A percentile compares a stretch with the other conserved stretches of the same genome.
Evolutionary conservation across 1,140 invertebrate species (phyloP).

Genomic region (Sycophila sp.): DNA sequence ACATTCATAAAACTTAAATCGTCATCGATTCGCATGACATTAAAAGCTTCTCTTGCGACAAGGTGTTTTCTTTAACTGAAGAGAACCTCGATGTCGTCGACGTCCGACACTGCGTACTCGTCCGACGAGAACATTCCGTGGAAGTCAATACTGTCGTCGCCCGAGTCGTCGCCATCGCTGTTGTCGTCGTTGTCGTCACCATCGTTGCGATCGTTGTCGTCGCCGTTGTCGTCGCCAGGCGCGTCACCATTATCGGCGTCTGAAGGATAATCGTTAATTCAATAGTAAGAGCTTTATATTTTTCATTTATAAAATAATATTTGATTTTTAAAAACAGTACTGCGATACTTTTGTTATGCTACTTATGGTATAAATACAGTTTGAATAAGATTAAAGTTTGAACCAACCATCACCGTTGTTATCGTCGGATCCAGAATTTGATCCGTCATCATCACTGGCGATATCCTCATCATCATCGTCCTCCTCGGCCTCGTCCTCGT

Average conservation of each 20-base stretch:
- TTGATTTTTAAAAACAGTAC: too few species aligned
- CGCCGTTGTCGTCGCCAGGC: conserved; percentile 56
- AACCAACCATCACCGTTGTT: conserved; percentile 68
- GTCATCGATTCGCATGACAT: not conserved
- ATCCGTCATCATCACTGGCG: conserved; percentile 64
- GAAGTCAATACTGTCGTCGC: conserved; percentile 44
- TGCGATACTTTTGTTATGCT: too few species aligned
- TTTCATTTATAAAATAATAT: too few species aligned
- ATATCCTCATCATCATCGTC: conserved; percentile 77
- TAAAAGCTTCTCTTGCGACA: not conserved
- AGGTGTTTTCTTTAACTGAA: conserved; percentile 36
- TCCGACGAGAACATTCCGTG: conserved; percentile 45
- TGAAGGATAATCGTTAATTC: conserved; percentile 30
- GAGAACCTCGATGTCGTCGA: conserved; percentile 51
- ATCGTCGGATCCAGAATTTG: conserved; percentile 66
- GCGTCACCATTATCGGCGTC: conserved; percentile 58
- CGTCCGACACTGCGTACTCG: conserved; percentile 51
- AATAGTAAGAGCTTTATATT: not conserved
- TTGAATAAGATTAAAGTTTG: not conserved
- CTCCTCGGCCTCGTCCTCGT: conserved; percentile 80
- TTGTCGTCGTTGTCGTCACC: conserved; percentile 61
- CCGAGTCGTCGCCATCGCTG: conserved; percentile 59
- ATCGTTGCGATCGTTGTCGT: conserved; percentile 60
- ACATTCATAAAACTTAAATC: conserved; percentile 4
- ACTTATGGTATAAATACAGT: not conserved